Evolutionary conservation across 2,113 vertebrate species (phyloP), one percentile per base, ranked within the genome.

Genomic region (Otolemur garnettii): DNA sequence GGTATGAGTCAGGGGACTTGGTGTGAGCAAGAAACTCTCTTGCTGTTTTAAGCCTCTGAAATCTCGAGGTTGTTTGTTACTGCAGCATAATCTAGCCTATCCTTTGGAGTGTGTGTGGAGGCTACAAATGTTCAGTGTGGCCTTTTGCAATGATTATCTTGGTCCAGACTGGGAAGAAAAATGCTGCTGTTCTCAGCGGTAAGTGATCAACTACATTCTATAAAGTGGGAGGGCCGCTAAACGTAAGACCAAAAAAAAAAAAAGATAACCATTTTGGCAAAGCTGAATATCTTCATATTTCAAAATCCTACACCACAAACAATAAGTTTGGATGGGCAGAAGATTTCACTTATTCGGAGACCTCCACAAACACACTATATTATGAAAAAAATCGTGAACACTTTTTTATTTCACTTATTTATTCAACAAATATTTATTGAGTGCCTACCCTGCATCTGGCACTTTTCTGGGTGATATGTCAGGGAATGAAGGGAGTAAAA

Each of bases 211-310:
- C 30, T 10, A 78, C 21, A 0, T 5, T 26, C 82, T 62, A 7
- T 79, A 74, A 57, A 62, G n/a, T 3, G 59, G 57, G 35, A 55
- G 38, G 71, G 11, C 68, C 30, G 79, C 77, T 55, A 66, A 78
- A 15, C 12, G 74, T 68, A 68, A 68, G 45, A 71, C 15, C 22
- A 17, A 17, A 33, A 81, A 79, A 87, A 87, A 38, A 22, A 17
- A 17, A 33, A 81, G 57, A 91, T 82, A 62, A 26, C 18, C 57
- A 11, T 57, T 69, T 84, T 33, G 79, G 71, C 50, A 68, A 79
- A 62, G 83, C 21, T 6, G 24, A 66, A 50, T n/a, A 50, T 55
- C 82, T 42, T 79, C 90, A 53, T 96, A 38, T 87, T 93, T 96
- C 95, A 94, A 50, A 78, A n/a, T 10, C 21, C 71, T 0, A 0